Conservation (phyloP, 2,888 invertebrate species). For the Podotricha telesiphe region DNA sequence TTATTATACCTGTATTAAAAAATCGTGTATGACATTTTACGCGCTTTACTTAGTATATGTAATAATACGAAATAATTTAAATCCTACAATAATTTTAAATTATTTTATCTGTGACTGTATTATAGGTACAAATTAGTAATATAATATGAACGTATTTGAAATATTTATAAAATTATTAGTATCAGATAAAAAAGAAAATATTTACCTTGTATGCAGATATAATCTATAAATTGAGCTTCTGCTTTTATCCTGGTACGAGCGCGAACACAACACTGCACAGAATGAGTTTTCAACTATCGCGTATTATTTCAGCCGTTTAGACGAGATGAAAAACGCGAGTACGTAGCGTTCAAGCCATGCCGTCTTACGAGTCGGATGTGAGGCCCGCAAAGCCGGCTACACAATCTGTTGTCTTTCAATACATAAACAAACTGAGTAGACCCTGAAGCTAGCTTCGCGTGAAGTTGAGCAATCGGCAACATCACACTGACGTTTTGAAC, state of each 20-base stretch:
- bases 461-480: slow-evolving; percentile 44
- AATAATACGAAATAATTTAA: not conserved
- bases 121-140: too few relatives aligned
- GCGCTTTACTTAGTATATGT: not conserved
- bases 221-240: slow-evolving; percentile 20
- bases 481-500: slow-evolving; percentile 35
- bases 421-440: slow-evolving; percentile 79
- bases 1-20: not conserved
- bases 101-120: too few relatives aligned
- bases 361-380: slow-evolving; percentile 63
- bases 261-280: slow-evolving; percentile 64
- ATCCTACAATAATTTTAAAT: not conserved
- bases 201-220: slow-evolving; percentile 22
- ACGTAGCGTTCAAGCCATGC: slow-evolving; percentile 65
- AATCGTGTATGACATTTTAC: not conserved
- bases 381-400: slow-evolving; percentile 72
- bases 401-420: slow-evolving; percentile 81
- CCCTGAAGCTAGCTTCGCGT: slow-evolving; percentile 73
- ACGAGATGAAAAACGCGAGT: slow-evolving; percentile 35
- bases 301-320: slow-evolving; percentile 35
- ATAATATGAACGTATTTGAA: too few relatives aligned
- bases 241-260: slow-evolving; percentile 42
- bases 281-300: slow-evolving; percentile 31
- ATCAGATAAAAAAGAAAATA: slow-evolving; percentile 2
- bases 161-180: too few relatives aligned